Percentiles rank a stretch among this genome's conserved stretches.
Evolutionary conservation across 2,888 invertebrate genomes (phyloP).

Genomic region (Aphrophora alni): DNA sequence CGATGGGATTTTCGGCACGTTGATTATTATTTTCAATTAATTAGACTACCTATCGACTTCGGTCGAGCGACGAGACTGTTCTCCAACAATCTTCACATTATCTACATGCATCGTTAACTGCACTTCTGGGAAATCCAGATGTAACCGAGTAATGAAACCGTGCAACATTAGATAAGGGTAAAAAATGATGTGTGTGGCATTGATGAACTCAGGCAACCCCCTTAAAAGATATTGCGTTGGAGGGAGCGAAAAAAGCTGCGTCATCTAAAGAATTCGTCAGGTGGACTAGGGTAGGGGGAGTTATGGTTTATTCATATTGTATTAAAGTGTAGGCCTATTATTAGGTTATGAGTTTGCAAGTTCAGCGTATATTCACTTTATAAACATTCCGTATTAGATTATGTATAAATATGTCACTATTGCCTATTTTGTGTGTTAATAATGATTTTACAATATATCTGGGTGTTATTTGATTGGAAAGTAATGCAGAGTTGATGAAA

Average conservation of each 20-base stretch:
- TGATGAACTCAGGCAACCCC: constrained; percentile 32
- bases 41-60: too few species aligned
- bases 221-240: constrained; percentile 12
- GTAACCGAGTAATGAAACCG: constrained; percentile 38
- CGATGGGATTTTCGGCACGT: too few species aligned
- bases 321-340: background rate
- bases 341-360: background rate
- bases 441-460: too few species aligned
- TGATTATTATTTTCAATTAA: too few species aligned
- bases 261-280: constrained; percentile 25
- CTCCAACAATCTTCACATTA: background rate
- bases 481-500: too few species aligned
- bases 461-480: too few species aligned
- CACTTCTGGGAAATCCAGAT: constrained; percentile 39
- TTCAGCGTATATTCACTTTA: too few species aligned
- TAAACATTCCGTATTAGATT: too few species aligned
- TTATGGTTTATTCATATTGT: constrained; percentile 2
- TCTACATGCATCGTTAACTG: constrained; percentile 34
- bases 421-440: too few species aligned
- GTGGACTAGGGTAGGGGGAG: background rate
- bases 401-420: too few species aligned
- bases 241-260: constrained; percentile 29
- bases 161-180: constrained; percentile 49
- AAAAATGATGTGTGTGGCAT: constrained; percentile 45
- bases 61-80: too few species aligned